These are phyloP conservation scores for Silurus lanzhouensis DNA, from an alignment of 2,797 vertebrate species.

Conservation along the genomic window DNA sequence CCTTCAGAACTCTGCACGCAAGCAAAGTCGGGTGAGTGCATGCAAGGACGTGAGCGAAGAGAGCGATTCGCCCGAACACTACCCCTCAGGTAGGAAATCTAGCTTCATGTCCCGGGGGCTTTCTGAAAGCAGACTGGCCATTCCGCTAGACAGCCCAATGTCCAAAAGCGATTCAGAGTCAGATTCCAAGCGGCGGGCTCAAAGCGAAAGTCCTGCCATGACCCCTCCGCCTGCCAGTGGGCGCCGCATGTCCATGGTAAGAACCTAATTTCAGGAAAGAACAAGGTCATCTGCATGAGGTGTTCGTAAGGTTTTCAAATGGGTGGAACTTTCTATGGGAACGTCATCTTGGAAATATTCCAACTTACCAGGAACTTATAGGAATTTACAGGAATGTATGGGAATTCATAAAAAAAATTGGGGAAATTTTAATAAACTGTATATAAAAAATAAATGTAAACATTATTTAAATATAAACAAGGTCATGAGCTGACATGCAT, in stretches of 20 bases:
- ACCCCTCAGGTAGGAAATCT: slow-evolving; percentile 76
- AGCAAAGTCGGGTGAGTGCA: slow-evolving; percentile 75
- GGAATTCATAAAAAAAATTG: too few species aligned
- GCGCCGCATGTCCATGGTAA: slow-evolving; percentile 90
- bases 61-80: slow-evolving; percentile 75
- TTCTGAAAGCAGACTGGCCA: slow-evolving; percentile 75
- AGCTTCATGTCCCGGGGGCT: slow-evolving; percentile 86
- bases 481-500: too few species aligned
- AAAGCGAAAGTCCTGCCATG: slow-evolving; percentile 70
- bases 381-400: too few species aligned
- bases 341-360: too few species aligned
- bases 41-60: slow-evolving; percentile 78
- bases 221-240: slow-evolving; percentile 72
- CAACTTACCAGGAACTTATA: too few species aligned
- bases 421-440: too few species aligned
- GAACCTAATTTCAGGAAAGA: slow-evolving; percentile 54
- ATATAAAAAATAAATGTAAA: too few species aligned
- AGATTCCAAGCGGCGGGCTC: slow-evolving; percentile 67
- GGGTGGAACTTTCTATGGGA: too few species aligned
- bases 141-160: slow-evolving; percentile 70
- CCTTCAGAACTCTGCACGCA: slow-evolving; percentile 64
- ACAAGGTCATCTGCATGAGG: not conserved
- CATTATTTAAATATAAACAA: too few species aligned
- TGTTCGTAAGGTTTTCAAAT: not conserved
- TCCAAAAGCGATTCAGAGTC: slow-evolving; percentile 72